Evolutionary conservation across 1,140 invertebrate species (phyloP).

Genomic region (Myzus persicae): DNA sequence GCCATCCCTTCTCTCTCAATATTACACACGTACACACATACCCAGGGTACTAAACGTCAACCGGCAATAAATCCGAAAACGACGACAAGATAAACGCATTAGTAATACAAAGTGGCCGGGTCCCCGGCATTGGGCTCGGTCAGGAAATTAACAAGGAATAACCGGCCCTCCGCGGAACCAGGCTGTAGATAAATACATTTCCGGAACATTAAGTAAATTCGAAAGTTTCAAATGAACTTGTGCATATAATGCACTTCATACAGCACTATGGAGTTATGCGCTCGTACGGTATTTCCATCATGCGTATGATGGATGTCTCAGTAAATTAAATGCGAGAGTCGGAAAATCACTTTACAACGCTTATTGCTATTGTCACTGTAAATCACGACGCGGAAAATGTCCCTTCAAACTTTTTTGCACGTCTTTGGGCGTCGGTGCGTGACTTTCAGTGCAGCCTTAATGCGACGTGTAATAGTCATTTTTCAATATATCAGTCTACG

Average conservation of each 20-base stretch:
- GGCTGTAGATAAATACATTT: conserved; percentile 40
- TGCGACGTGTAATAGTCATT: conserved; percentile 12
- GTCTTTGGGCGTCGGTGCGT: neutral
- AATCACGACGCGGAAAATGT: neutral
- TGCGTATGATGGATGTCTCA: neutral
- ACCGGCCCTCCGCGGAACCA: conserved; percentile 25
- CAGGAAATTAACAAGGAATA: conserved; percentile 54
- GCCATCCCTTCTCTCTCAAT: neutral
- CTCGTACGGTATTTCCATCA: neutral
- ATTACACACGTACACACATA: neutral
- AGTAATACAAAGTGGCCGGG: conserved; percentile 54
- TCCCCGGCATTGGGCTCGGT: neutral
- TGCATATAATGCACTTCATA: conserved; percentile 9
- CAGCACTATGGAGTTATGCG: too few species aligned
- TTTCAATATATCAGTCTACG: conserved; percentile 1
- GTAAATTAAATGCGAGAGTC: neutral
- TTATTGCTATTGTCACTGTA: conserved; percentile 7
- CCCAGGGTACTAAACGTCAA: conserved; percentile 38
- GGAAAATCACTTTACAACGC: neutral
- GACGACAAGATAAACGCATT: conserved; percentile 58
- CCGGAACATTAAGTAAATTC: neutral
- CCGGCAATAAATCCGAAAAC: conserved; percentile 56
- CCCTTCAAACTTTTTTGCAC: conserved; percentile 8
- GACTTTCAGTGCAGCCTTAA: neutral
- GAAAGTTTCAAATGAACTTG: conserved; percentile 13